Base-by-base conservation (phyloP, 2,888 invertebrate species). In the Nasonia oneida region DNA sequence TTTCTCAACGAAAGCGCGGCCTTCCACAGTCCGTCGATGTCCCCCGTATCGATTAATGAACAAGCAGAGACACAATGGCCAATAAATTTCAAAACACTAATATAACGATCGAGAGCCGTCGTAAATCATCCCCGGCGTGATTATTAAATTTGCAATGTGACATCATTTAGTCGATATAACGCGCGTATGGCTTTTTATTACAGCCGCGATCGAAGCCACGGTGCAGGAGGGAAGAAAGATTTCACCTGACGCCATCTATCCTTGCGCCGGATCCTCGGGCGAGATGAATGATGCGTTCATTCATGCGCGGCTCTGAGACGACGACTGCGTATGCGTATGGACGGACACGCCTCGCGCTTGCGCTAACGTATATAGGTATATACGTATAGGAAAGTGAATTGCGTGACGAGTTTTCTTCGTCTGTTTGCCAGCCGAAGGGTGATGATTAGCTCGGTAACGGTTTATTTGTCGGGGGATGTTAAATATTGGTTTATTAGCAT, bases 41-140 rank as follows among this genome's bases (percentile, higher is more conserved):
- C 18, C 18, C 71, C 29, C 14, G 47, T 77, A 71, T 75, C 80
- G 70, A 80, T 84, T 84, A 80, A 57, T 15, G 6, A 6, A 37
- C 37, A 18, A 14, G 70, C 37, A n/a, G 23, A n/a, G 29, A 29
- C 75, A 86, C 86, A 86, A 86, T 86, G 61, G 86, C 18, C 76
- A 76, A 86, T 86, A 86, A 86, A 80, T 86, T 80, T 80, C 75
- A 64, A 67, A 86, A 71, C 61, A 71, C 71, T 80, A 83, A 80
- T 83, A 81, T 67, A 82, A 81, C 39, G 70, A 77, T 39, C 39
- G 53, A 57, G 53, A 61, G 15, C 12, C 8, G 70, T 67, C 8
- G 61, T 83, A 81, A 75, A 29, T 80, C 77, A 80, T 82, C 33
- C 76, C 53, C 71, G 50, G 61, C 77, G 73, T 78, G 83, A 86